A percentile compares a stretch with the other conserved stretches of the same genome.
Evolutionary conservation across 2,888 invertebrate genomes (phyloP).

Genomic region (Limnephilus marmoratus): DNA sequence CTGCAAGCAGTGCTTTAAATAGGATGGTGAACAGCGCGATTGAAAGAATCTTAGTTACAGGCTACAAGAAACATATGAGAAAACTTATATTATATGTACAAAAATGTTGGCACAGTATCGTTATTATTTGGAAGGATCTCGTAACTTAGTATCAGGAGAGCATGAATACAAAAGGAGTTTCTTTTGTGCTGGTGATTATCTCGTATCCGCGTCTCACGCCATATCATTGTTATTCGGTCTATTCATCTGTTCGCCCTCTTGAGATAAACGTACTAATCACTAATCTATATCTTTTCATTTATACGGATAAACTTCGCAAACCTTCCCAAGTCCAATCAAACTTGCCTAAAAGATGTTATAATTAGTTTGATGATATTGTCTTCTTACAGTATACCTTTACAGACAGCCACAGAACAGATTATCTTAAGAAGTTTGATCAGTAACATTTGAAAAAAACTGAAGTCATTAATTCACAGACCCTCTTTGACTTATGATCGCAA

Average conservation of each 20-base stretch:
- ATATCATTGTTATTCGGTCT: conserved; percentile 13
- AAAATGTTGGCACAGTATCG: neutral
- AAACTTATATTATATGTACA: neutral
- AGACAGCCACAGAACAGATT: too few species aligned
- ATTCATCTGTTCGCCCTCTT: neutral
- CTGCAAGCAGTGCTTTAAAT: too few species aligned
- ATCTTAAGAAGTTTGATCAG: too few species aligned
- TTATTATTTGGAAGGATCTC: neutral
- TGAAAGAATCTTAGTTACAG: neutral
- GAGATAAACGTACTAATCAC: conserved; percentile 3
- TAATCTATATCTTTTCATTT: neutral
- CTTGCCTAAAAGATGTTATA: too few species aligned
- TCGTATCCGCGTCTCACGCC: conserved; percentile 9
- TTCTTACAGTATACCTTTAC: too few species aligned
- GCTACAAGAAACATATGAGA: neutral
- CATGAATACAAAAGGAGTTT: conserved; percentile 7
- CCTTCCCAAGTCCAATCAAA: neutral
- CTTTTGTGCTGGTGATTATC: conserved; percentile 15
- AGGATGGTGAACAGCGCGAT: too few species aligned
- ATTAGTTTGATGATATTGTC: too few species aligned
- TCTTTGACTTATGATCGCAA: too few species aligned
- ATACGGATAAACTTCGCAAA: neutral
- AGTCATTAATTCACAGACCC: too few species aligned
- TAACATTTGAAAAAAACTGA: too few species aligned
- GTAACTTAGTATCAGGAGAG: neutral